These are phyloP conservation scores for Eupsittula cactorum DNA, from an alignment of 2,113 vertebrate genomes.

Conservation along the genomic window DNA sequence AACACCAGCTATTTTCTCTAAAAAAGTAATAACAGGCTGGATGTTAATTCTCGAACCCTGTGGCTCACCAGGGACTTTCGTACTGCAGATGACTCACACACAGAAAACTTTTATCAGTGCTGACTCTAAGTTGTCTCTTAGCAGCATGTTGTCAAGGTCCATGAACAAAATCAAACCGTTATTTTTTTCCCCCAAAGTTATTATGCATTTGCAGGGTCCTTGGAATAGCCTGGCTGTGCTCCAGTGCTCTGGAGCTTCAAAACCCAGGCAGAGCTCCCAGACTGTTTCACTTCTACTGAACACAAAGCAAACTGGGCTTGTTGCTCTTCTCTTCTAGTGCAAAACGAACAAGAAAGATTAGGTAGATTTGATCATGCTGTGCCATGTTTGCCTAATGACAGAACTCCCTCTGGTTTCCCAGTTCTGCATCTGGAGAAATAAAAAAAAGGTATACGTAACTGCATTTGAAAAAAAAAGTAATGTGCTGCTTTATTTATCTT, in stretches of 20 bases:
- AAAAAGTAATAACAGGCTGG: neutral
- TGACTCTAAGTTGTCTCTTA: neutral
- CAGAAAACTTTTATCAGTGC: neutral
- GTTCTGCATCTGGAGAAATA: neutral
- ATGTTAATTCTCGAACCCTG: neutral
- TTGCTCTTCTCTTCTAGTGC: neutral
- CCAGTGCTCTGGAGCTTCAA: neutral
- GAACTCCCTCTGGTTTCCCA: neutral
- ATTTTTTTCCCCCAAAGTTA: neutral
- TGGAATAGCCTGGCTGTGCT: neutral
- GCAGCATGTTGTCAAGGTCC: neutral
- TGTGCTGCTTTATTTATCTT: neutral
- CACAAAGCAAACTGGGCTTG: neutral
- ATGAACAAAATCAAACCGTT: neutral
- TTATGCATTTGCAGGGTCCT: neutral
- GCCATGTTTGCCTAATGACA: neutral
- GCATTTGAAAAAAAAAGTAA: neutral
- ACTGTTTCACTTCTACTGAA: neutral
- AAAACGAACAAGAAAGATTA: neutral
- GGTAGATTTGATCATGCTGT: neutral
- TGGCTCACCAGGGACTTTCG: neutral
- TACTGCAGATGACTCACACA: neutral
- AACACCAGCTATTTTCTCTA: constrained; percentile 5
- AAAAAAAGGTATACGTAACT: neutral
- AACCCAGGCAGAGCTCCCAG: neutral